These are phyloP conservation scores for Papilio dardanus DNA, from an alignment of 1,140 invertebrate genomes.

Conservation along the genomic window DNA sequence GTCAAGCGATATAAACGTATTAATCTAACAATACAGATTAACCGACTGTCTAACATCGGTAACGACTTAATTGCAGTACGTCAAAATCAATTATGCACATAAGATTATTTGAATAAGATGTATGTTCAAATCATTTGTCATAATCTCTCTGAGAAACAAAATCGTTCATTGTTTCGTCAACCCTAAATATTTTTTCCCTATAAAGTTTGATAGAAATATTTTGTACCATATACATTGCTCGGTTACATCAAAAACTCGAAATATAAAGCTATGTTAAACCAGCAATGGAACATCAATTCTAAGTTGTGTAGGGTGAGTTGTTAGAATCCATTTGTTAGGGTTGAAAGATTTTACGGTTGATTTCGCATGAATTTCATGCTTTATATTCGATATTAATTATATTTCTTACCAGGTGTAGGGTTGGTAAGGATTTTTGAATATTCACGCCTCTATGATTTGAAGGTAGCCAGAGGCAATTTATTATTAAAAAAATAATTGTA, in stretches of 20 bases:
- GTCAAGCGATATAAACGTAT: conserved; percentile 66
- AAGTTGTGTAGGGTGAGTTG: conserved; percentile 13
- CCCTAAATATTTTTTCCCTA: conserved; percentile 34
- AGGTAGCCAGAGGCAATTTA: conserved; percentile 44
- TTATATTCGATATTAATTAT: conserved; percentile 65
- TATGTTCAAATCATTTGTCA: conserved; percentile 64
- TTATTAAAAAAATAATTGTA: conserved; percentile 35
- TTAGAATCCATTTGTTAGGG: conserved; percentile 40
- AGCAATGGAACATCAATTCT: conserved; percentile 2
- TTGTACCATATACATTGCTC: conserved; percentile 37
- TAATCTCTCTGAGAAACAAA: conserved; percentile 49
- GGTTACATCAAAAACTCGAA: background rate
- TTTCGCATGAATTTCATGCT: conserved; percentile 51
- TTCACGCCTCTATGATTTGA: conserved; percentile 51
- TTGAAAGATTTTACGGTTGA: conserved; percentile 62
- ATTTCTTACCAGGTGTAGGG: conserved; percentile 54
- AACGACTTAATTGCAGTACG: conserved; percentile 71
- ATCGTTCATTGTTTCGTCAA: conserved; percentile 38
- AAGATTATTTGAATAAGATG: conserved; percentile 70
- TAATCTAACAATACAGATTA: conserved; percentile 58
- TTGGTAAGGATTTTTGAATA: conserved; percentile 47
- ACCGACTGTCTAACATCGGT: conserved; percentile 61
- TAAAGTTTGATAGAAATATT: conserved; percentile 8
- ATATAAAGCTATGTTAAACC: background rate
- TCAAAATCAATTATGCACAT: conserved; percentile 74